phyloP scores from a whole-genome alignment of 2,797 vertebrate genomes.

The Cossypha polioptera region DNA sequence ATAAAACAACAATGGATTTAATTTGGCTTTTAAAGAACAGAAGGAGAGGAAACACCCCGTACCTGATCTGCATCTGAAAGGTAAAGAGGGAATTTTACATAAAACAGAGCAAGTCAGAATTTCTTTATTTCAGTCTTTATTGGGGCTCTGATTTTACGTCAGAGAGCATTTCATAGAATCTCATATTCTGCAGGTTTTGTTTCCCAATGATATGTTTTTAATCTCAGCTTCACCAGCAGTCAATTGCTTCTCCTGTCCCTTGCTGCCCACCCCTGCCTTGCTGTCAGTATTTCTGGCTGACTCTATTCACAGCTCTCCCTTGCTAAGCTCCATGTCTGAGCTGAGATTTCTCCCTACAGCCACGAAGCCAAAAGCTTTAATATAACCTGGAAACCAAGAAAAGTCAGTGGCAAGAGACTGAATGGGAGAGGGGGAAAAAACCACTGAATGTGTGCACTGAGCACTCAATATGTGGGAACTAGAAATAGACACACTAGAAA shows the following conservation, averaged over 20 bases:
- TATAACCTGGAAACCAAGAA: conserved; percentile 28
- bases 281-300: conserved; percentile 53
- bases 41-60: not conserved
- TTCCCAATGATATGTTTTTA: not conserved
- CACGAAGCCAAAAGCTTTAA: conserved; percentile 17
- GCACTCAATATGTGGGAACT: not conserved
- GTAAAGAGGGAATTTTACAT: conserved; percentile 26
- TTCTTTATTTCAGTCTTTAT: conserved; percentile 21
- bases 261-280: conserved; percentile 31
- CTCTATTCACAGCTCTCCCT: conserved; percentile 32
- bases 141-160: conserved; percentile 4
- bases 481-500: not conserved
- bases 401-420: not conserved
- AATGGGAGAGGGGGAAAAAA: not conserved
- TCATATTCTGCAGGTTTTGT: not conserved
- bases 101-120: conserved; percentile 21
- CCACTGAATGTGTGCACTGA: not conserved
- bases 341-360: conserved; percentile 39
- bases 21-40: conserved; percentile 42
- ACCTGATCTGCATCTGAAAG: conserved; percentile 22
- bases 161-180: not conserved
- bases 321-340: not conserved
- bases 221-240: not conserved
- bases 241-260: conserved; percentile 3
- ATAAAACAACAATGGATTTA: conserved; percentile 34